Evolutionary conservation across 2,888 invertebrate species (phyloP), one percentile per base, ranked within the genome.

Genomic region (Agrotis segetum): DNA sequence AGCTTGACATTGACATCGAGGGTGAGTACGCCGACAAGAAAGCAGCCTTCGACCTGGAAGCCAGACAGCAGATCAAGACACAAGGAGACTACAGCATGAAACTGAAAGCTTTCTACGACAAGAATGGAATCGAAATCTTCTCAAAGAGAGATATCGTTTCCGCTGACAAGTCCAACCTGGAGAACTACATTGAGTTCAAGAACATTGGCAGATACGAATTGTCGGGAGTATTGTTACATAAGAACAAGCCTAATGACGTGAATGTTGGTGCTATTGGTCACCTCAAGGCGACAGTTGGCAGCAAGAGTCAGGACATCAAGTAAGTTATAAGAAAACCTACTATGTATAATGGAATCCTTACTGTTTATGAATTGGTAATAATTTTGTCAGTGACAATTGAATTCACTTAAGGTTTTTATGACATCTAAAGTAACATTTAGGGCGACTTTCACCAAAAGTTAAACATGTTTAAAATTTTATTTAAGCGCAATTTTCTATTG

Each of bases 151-250:
- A 97, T 55, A 94, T 97, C 3, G 88, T 96, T 0, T 96, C 96
- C 0, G 91, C 93, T 17, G 95, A 96, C 46, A 97, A 97, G 87
- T 97, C 97, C 1, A 97, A 97, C 87, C 95, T 97, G 55, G 96
- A 96, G 55, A 97, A 97, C 84, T 96, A 96, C 50, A 74, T 98
- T 13, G 95, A 96, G 6, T 82, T 98, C 19, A 97, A 97, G 44
- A 96, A 96, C 59, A 96, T 97, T 16, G 97, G 97, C 64, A 97
- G 97, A 87, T 97, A 97, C 85, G 97, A 97, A 84, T 90, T 97
- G 0, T 96, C 97, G 44, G 97, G 97, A 61, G 95, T 96, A 0
- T 92, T 97, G 0, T 91, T 94, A 0, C 97, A 97, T 86, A 96
- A 95, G 65, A 89, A 95, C 5, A 96, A 96, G 82, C 93, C 96